Base-by-base conservation (phyloP, 2,113 vertebrate species). In the Heterocephalus glaber region DNA sequence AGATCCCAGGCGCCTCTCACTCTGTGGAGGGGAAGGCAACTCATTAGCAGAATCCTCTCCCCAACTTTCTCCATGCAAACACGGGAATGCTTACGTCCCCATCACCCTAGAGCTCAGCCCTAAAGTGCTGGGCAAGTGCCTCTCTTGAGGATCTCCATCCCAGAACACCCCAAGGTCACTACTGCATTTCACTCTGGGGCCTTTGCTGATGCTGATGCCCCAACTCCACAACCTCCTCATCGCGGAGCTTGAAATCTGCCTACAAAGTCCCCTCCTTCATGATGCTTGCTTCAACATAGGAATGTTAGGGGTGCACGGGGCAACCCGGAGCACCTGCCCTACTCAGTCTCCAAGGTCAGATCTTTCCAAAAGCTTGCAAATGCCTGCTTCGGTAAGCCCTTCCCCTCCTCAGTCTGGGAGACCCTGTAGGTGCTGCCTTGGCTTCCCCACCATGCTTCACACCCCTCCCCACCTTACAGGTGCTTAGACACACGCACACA, bases 1-100 rank as follows among this genome's bases (percentile, higher is more conserved):
- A 0, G 97, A 93, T 90, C 96, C 97, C 68, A 96, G 92, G 80
- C 92, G 96, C 93, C 93, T 97, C 82, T 98, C 96, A 3, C 97
- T 97, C 98, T 98, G 24, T 0, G 44, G 91, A 74, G 70, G 74
- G 58, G 72, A 74, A 83, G 49, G 72, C 72, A 41, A 2, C 13
- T 30, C 60, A 1, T 97, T 20, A 97, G 65, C 58, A 33, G 19
- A 16, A 7, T 6, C 77, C 63, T 1, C 41, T 14, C 35, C 56
- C 44, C 2, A 13, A 22, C 11, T 49, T 63, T 66, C 44, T 49
- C 74, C 7, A 66, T 2, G 16, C 22, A 11, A 38, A 89, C 30
- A 10, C 68, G 14, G 20, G 82, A n/a, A 54, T 9, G 7, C 35
- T 13, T 35, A 56, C 2, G 20, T 4, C n/a, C 61, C 11, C 6